These are phyloP conservation scores for Pseudochirops cupreus DNA, from an alignment of 2,797 vertebrate species.

Conservation along the genomic window DNA sequence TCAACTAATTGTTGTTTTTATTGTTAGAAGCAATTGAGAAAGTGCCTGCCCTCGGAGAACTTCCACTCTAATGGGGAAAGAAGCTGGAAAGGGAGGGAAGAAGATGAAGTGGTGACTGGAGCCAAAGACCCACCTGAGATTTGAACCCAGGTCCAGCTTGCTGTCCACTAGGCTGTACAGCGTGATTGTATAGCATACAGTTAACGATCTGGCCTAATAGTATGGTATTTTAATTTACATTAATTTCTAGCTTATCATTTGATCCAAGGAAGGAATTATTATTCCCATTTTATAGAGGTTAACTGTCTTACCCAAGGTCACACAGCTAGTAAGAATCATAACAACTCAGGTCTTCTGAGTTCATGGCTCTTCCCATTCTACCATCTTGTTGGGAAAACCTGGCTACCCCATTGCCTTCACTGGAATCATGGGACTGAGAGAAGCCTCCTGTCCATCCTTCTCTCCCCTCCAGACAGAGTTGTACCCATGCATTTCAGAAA, in stretches of 20 bases:
- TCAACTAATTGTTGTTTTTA: neutral
- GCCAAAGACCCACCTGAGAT: no score
- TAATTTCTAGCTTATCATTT: neutral
- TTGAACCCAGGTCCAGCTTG: no score
- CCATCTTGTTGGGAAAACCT: neutral
- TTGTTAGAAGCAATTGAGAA: no score
- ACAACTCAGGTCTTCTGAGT: accelerated
- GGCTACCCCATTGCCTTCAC: neutral
- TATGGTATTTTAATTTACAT: neutral
- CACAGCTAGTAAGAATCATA: neutral
- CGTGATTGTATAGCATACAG: no score
- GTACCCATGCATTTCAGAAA: neutral
- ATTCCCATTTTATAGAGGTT: neutral
- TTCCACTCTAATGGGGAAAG: no score
- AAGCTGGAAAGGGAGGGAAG: no score
- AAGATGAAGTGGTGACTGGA: no score
- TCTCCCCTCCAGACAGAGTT: neutral
- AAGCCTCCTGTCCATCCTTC: neutral
- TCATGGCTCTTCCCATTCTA: neutral
- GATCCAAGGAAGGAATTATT: neutral
- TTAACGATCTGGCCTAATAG: neutral
- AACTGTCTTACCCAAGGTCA: neutral
- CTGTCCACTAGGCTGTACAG: no score
- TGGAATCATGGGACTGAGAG: neutral
- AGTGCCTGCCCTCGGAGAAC: no score